Evolutionary conservation across 1,140 invertebrate species (phyloP).

Genomic region (Reticulitermes speratus): DNA sequence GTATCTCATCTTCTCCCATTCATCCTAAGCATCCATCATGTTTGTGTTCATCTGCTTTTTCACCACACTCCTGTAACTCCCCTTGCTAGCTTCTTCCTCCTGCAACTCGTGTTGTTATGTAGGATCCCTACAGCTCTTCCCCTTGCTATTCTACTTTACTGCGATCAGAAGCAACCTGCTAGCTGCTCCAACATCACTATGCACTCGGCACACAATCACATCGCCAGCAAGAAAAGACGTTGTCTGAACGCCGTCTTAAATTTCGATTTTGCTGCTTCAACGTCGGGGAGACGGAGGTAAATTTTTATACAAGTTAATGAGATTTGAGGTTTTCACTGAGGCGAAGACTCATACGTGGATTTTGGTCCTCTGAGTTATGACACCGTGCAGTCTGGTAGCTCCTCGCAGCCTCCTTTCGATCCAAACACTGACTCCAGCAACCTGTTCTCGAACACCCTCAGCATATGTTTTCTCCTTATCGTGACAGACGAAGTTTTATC

Average conservation of each 20-base stretch:
- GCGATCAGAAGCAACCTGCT: not conserved
- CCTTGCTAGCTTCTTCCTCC: not conserved
- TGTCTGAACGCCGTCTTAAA: not conserved
- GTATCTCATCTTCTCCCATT: conserved; percentile 1
- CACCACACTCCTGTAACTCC: not conserved
- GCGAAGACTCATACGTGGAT: no score
- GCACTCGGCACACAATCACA: not conserved
- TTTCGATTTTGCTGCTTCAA: not conserved
- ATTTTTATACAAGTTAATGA: not conserved
- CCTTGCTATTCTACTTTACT: not conserved
- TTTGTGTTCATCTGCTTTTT: not conserved
- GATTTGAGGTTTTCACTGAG: no score
- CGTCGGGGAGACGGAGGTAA: not conserved
- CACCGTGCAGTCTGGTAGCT: no score
- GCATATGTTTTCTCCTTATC: no score
- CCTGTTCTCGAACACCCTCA: no score
- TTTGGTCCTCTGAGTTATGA: no score
- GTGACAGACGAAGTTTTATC: no score
- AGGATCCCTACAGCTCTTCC: not conserved
- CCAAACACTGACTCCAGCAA: no score
- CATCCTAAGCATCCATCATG: conserved; percentile 10
- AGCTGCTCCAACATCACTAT: not conserved
- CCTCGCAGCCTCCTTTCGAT: no score
- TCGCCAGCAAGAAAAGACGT: not conserved
- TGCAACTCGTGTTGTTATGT: not conserved